These are phyloP conservation scores for Rhynchotus rufescens DNA, from an alignment of 2,797 vertebrate genomes.

Conservation along the genomic window DNA sequence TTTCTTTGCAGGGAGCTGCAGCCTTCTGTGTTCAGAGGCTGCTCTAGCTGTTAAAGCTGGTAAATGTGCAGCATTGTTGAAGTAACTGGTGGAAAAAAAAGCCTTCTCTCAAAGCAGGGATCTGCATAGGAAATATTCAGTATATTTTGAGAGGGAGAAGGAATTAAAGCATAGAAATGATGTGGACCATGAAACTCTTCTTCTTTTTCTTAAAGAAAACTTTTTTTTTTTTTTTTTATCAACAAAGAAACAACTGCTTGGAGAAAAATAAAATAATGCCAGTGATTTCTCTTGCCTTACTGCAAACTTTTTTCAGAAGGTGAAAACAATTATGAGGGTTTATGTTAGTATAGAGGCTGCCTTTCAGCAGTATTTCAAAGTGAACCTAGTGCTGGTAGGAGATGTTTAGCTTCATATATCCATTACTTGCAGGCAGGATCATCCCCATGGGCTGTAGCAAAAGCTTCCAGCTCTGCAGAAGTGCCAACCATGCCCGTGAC, in stretches of 20 bases:
- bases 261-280: neutral
- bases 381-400: neutral
- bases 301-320: neutral
- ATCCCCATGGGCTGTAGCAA: neutral
- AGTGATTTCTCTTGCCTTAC: neutral
- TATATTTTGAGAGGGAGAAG: neutral
- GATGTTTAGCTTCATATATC: neutral
- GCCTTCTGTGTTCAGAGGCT: neutral
- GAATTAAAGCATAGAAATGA: neutral
- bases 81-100: neutral
- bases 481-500: fast-evolving
- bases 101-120: neutral
- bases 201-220: neutral
- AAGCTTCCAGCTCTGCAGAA: neutral
- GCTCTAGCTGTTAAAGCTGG: neutral
- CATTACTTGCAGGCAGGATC: neutral
- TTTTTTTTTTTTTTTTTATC: neutral
- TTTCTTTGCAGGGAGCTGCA: neutral
- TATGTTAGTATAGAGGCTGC: neutral
- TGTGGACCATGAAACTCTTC: neutral
- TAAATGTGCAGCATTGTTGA: neutral
- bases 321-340: neutral
- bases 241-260: neutral
- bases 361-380: neutral
- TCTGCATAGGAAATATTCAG: neutral